These are phyloP conservation scores for Nothoprocta perdicaria DNA, from an alignment of 2,113 vertebrate genomes.

Conservation along the genomic window DNA sequence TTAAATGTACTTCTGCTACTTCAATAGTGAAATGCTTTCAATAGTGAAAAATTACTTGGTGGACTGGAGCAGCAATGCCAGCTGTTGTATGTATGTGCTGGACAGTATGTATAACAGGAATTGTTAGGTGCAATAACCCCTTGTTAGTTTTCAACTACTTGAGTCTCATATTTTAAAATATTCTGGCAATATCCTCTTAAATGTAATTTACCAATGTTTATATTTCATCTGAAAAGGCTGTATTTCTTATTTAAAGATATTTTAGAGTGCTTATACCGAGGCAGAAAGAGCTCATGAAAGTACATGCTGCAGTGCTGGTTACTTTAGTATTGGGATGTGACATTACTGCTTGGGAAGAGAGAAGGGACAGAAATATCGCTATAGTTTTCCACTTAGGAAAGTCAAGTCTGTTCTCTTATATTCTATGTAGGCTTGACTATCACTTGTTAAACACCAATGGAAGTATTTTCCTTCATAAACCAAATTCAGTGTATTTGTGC, in stretches of 20 bases:
- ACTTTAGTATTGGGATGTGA: background rate
- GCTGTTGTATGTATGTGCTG: background rate
- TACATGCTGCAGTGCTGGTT: accelerated
- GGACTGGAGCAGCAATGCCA: background rate
- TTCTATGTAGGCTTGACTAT: background rate
- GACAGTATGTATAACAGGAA: background rate
- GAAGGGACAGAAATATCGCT: background rate
- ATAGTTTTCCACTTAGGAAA: background rate
- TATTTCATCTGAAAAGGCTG: too few species aligned
- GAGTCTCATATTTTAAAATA: background rate
- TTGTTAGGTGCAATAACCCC: background rate
- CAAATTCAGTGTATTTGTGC: background rate
- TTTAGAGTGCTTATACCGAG: background rate
- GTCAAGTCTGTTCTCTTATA: background rate
- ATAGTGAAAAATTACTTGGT: background rate
- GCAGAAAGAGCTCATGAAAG: background rate
- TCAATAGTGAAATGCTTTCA: background rate
- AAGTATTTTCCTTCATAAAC: background rate
- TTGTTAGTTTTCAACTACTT: background rate
- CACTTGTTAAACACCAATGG: background rate
- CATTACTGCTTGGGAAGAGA: background rate
- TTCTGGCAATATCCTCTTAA: background rate
- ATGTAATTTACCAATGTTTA: background rate
- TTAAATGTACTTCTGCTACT: background rate
- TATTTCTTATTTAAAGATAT: background rate